A percentile compares a stretch with the other conserved stretches of the same genome.
Evolutionary conservation across 2,113 vertebrate genomes (phyloP).

Genomic region (Lates calcarifer): DNA sequence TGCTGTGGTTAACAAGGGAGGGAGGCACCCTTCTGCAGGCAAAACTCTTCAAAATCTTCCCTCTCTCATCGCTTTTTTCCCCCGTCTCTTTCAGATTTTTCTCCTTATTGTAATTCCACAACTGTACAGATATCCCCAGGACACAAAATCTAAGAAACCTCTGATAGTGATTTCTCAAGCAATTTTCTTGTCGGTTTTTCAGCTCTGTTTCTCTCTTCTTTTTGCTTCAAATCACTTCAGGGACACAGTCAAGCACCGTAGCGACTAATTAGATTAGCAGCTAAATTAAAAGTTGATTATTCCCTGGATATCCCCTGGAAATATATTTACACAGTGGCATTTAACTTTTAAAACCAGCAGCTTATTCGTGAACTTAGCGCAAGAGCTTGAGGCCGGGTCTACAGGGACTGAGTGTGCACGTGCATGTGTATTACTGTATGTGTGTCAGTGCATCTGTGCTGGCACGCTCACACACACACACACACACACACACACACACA

Average conservation of each 20-base stretch:
- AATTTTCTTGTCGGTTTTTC: slow-evolving; percentile 55
- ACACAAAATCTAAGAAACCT: slow-evolving; percentile 52
- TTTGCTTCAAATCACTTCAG: slow-evolving; percentile 61
- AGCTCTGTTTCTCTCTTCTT: slow-evolving; percentile 19
- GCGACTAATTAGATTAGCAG: slow-evolving; percentile 83
- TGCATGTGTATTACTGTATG: neutral
- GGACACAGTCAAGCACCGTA: slow-evolving; percentile 53
- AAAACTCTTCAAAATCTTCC: slow-evolving; percentile 36
- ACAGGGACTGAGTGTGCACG: slow-evolving; percentile 56
- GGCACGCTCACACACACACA: slow-evolving; percentile 1
- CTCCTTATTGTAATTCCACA: slow-evolving; percentile 69
- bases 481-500: slow-evolving; percentile 26
- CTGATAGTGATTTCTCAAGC: slow-evolving; percentile 53
- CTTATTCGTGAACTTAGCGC: slow-evolving; percentile 58
- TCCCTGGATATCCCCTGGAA: slow-evolving; percentile 73
- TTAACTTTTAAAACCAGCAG: slow-evolving; percentile 81
- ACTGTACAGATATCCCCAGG: slow-evolving; percentile 51
- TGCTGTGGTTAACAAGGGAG: slow-evolving; percentile 62
- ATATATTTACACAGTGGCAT: slow-evolving; percentile 78
- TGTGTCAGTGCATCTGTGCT: neutral
- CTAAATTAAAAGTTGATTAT: slow-evolving; percentile 86
- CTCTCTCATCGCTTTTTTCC: slow-evolving; percentile 37
- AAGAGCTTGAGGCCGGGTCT: slow-evolving; percentile 67
- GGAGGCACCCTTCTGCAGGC: slow-evolving; percentile 60
- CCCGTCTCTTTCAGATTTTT: slow-evolving; percentile 16